phyloP scores from a whole-genome alignment of 2,888 invertebrate genomes.

The Seladonia tumulorum region DNA sequence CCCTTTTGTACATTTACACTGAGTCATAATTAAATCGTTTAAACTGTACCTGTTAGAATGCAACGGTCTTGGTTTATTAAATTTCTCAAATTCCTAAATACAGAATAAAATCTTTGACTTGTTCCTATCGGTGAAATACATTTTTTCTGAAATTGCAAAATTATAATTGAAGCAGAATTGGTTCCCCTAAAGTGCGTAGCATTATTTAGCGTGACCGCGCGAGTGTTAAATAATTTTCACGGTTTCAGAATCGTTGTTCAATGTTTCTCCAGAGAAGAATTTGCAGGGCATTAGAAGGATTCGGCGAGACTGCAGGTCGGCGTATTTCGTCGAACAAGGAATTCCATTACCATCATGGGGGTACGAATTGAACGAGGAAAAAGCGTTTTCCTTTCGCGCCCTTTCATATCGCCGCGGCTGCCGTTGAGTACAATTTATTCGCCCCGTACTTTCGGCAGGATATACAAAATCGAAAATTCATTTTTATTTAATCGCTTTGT shows the following conservation, averaged over 20 bases:
- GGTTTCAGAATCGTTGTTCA: not conserved
- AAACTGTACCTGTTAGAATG: too few relatives aligned
- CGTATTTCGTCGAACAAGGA: slow-evolving; percentile 76
- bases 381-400: slow-evolving; percentile 66
- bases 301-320: not conserved
- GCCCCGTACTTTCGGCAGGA: slow-evolving; percentile 19
- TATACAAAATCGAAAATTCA: slow-evolving; percentile 53
- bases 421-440: slow-evolving; percentile 39
- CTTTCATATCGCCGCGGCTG: slow-evolving; percentile 30
- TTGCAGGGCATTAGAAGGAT: not conserved
- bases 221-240: not conserved
- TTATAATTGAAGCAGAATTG: not conserved
- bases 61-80: too few relatives aligned
- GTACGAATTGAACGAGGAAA: slow-evolving; percentile 67
- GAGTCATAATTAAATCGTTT: too few relatives aligned
- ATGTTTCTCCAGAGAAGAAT: not conserved
- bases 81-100: too few relatives aligned
- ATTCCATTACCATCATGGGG: slow-evolving; percentile 75
- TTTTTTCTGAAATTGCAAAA: not conserved
- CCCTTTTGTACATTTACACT: too few relatives aligned
- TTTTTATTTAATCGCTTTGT: slow-evolving; percentile 50
- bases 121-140: too few relatives aligned
- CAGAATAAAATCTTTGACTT: too few relatives aligned
- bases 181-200: not conserved
- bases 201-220: not conserved